These are phyloP conservation scores for Reinhardtius hippoglossoides DNA, from an alignment of 2,113 vertebrate species.

Conservation along the genomic window DNA sequence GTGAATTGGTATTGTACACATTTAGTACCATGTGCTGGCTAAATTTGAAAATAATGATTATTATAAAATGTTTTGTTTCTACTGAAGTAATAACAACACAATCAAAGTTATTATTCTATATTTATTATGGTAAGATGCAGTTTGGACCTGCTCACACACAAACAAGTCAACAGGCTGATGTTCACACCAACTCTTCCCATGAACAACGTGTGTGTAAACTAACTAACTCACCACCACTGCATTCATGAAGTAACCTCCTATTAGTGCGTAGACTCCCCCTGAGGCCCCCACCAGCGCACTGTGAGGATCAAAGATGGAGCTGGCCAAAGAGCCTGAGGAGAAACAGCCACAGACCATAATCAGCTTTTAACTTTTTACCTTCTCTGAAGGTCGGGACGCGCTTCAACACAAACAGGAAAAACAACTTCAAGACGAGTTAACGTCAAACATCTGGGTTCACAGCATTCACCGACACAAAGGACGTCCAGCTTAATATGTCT, in stretches of 20 bases:
- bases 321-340: conserved; percentile 88
- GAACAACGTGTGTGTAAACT: conserved; percentile 4
- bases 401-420: neutral
- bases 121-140: too few species aligned
- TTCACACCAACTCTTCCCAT: neutral
- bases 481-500: conserved; percentile 9
- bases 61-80: too few species aligned
- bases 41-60: too few species aligned
- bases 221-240: conserved; percentile 91
- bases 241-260: conserved; percentile 94
- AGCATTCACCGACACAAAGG: too few species aligned
- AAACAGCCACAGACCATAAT: conserved; percentile 20
- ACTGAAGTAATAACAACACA: too few species aligned
- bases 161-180: neutral
- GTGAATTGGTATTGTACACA: too few species aligned
- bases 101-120: too few species aligned
- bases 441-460: neutral
- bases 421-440: neutral
- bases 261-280: conserved; percentile 91
- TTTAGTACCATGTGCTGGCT: too few species aligned
- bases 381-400: neutral
- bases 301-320: conserved; percentile 91
- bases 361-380: neutral
- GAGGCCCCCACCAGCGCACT: conserved; percentile 90
- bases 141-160: too few species aligned